Evolutionary conservation across 2,888 invertebrate genomes (phyloP).

Genomic region (Epinotia brunnichana): DNA sequence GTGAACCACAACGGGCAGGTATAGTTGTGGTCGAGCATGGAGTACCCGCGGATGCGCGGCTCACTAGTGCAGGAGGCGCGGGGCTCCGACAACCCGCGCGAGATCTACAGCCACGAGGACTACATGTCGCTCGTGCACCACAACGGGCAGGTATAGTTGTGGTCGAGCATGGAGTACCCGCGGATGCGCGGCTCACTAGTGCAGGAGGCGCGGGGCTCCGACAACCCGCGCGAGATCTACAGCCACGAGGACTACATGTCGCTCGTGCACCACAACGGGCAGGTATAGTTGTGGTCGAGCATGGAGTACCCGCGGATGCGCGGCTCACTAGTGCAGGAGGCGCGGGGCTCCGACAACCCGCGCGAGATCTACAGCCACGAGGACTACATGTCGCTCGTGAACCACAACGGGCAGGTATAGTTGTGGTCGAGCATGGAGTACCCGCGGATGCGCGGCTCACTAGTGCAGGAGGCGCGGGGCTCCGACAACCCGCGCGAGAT

Average conservation of each 20-base stretch:
- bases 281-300: slow-evolving; percentile 65
- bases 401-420: too few species aligned
- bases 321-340: too few species aligned
- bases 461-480: too few species aligned
- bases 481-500: too few species aligned
- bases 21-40: slow-evolving; percentile 83
- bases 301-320: too few species aligned
- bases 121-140: slow-evolving; percentile 77
- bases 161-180: slow-evolving; percentile 88
- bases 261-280: slow-evolving; percentile 90
- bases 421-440: too few species aligned
- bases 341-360: too few species aligned
- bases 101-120: slow-evolving; percentile 88
- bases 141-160: slow-evolving; percentile 85
- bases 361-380: too few species aligned
- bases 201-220: slow-evolving; percentile 81
- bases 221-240: slow-evolving; percentile 87
- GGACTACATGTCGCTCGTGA: too few species aligned
- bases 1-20: slow-evolving; percentile 89
- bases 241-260: slow-evolving; percentile 92
- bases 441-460: too few species aligned
- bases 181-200: slow-evolving; percentile 86
- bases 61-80: slow-evolving; percentile 82
- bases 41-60: slow-evolving; percentile 87
- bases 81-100: slow-evolving; percentile 84